phyloP scores from a whole-genome alignment of 2,113 vertebrate species.

The Suncus etruscus region DNA sequence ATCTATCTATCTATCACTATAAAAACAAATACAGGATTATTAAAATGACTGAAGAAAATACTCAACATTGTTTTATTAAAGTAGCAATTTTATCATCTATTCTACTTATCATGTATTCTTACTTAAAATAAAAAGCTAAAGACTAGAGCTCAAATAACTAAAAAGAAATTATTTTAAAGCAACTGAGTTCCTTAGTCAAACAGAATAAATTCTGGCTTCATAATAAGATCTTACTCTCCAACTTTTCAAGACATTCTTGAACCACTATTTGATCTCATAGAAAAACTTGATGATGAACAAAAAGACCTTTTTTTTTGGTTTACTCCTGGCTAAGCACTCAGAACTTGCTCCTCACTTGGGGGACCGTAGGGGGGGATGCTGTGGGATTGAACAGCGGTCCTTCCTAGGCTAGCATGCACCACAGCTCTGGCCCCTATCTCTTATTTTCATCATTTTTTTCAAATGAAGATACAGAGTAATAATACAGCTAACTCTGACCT shows the following conservation, averaged over 20 bases:
- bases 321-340: no score
- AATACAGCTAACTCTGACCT: background rate
- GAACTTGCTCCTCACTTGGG: no score
- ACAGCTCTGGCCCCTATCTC: background rate
- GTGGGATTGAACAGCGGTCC: no score
- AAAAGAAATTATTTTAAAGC: background rate
- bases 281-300: background rate
- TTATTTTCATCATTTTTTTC: slow-evolving; percentile 9
- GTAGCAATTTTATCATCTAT: slow-evolving; percentile 34
- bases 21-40: slow-evolving; percentile 10
- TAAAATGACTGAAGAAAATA: background rate
- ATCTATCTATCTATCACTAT: no score
- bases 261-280: slow-evolving; percentile 8
- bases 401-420: no score
- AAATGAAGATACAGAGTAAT: background rate
- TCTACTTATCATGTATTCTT: background rate
- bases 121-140: slow-evolving; percentile 40
- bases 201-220: slow-evolving; percentile 28
- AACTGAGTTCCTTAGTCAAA: slow-evolving; percentile 4
- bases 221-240: background rate
- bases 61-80: slow-evolving; percentile 47
- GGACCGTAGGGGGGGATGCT: no score
- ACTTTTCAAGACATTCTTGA: slow-evolving; percentile 43
- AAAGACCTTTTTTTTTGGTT: background rate
- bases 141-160: slow-evolving; percentile 15